These are phyloP conservation scores for Petrocephalus zakoni DNA, from an alignment of 2,113 vertebrate genomes.

Conservation along the genomic window DNA sequence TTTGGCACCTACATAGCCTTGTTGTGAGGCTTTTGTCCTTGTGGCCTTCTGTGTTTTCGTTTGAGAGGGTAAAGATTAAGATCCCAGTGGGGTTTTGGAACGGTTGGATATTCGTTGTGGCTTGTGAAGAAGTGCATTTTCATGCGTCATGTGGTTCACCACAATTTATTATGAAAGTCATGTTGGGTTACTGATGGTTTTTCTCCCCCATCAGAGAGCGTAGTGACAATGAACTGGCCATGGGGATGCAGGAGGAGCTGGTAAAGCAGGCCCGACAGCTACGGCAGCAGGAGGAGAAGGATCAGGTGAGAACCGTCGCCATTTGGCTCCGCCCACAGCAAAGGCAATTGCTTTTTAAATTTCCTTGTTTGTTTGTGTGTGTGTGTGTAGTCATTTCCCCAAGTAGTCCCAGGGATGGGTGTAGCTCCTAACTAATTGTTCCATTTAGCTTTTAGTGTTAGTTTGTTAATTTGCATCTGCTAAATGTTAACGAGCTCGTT, in stretches of 20 bases:
- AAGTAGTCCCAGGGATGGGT: not conserved
- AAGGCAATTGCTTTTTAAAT: not conserved
- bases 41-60: not conserved
- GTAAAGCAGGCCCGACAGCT: constrained; percentile 79
- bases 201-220: constrained; percentile 64
- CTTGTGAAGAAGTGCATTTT: not conserved
- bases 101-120: not conserved
- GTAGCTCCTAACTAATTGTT: not conserved
- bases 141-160: not conserved
- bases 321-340: not conserved
- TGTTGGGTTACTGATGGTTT: not conserved
- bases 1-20: not conserved
- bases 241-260: constrained; percentile 90
- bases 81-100: not conserved
- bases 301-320: constrained; percentile 66
- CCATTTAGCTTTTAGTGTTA: not conserved
- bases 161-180: not conserved
- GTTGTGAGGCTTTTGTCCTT: not conserved
- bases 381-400: not conserved
- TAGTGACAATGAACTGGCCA: constrained; percentile 85
- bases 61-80: not conserved
- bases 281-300: constrained; percentile 83
- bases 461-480: not conserved
- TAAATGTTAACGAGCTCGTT: not conserved
- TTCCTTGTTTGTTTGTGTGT: not conserved